A percentile compares a stretch with the other conserved stretches of the same genome.
Evolutionary conservation across 2,797 vertebrate genomes (phyloP).

Genomic region (Lindbergichthys nudifrons): DNA sequence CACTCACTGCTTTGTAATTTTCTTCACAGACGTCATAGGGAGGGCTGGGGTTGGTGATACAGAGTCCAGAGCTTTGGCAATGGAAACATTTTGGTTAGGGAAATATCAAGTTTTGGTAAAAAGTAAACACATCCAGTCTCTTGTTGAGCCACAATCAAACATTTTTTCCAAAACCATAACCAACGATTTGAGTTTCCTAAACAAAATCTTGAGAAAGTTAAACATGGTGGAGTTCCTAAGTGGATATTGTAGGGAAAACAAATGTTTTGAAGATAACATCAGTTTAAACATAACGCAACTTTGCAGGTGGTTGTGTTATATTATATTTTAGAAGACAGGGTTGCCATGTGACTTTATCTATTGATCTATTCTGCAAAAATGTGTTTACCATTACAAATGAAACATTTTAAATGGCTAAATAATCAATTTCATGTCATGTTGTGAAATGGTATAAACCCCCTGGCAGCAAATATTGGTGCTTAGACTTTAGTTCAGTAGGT

Average conservation of each 20-base stretch:
- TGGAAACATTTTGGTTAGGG: background rate
- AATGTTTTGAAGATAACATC: background rate
- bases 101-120: background rate
- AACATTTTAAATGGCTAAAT: background rate
- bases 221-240: background rate
- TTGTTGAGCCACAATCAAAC: background rate
- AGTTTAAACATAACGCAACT: background rate
- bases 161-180: background rate
- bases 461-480: background rate
- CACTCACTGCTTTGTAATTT: background rate
- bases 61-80: background rate
- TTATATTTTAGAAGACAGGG: background rate
- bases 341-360: background rate
- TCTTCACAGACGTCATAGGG: background rate
- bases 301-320: background rate
- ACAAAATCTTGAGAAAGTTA: background rate
- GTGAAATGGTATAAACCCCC: background rate
- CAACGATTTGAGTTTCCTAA: background rate
- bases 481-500: background rate
- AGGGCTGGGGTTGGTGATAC: background rate
- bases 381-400: too few species aligned
- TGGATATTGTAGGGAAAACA: background rate
- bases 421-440: too few species aligned
- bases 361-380: background rate
- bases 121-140: constrained; percentile 2